These are phyloP conservation scores for Acanthopleura granulata DNA, from an alignment of 2,888 invertebrate species.

Conservation along the genomic window DNA sequence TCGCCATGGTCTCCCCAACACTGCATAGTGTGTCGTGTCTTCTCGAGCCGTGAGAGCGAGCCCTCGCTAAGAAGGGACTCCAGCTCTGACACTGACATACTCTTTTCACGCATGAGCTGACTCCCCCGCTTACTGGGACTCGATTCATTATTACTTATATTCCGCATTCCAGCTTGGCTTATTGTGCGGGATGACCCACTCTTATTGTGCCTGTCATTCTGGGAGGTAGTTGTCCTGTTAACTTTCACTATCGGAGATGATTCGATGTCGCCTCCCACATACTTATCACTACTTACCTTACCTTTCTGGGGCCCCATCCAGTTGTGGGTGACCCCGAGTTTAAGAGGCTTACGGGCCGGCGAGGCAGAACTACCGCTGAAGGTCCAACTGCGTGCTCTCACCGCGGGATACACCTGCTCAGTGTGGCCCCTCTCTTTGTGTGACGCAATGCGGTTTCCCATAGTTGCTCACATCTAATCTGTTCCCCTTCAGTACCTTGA, in stretches of 20 bases:
- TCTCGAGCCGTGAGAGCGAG: neutral
- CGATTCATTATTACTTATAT: slow-evolving; percentile 2
- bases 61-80: slow-evolving; percentile 14
- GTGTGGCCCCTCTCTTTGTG: slow-evolving; percentile 13
- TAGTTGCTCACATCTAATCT: neutral
- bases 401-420: slow-evolving; percentile 8
- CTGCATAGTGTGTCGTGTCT: neutral
- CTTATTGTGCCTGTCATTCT: neutral
- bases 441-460: slow-evolving; percentile 17
- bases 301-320: slow-evolving; percentile 2
- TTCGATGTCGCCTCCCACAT: neutral
- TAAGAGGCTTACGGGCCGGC: neutral
- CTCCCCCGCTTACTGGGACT: neutral
- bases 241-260: neutral
- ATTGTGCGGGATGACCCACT: neutral
- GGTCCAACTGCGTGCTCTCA: slow-evolving; percentile 4
- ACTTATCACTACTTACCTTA: neutral
- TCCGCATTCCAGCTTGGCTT: neutral
- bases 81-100: slow-evolving; percentile 18
- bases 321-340: neutral
- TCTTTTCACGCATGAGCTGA: slow-evolving; percentile 19
- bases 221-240: neutral
- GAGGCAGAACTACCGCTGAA: neutral
- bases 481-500: neutral
- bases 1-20: neutral